Evolutionary conservation across 2,113 vertebrate genomes (phyloP), one percentile per base, ranked within the genome.

Genomic region (Cyanocitta stelleri): DNA sequence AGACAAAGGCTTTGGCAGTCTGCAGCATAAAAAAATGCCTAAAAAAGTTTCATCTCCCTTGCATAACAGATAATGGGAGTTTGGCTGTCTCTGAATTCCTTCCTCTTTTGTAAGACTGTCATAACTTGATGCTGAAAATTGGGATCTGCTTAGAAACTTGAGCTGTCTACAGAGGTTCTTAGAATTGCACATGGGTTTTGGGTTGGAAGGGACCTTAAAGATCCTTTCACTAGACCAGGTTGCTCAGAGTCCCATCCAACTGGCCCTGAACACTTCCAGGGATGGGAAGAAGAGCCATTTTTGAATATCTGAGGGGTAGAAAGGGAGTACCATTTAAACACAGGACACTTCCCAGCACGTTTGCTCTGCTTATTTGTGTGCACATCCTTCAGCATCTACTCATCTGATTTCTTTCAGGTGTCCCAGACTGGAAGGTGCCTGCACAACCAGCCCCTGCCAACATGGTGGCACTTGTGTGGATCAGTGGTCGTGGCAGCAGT

Each of bases 401-500:
- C 26, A 35, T 93, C 76, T 69, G n/a, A 17, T 97, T 93, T 66
- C 12, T 97, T 97, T 67, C 90, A 99, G 99, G 79, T 99, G 99
- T 83, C 99, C 99, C 54, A 98, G 99, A 94, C 98, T 99, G 41
- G 99, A 99, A 97, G 99, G 98, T 3, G 98, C 98, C 44, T 99
- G 99, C 95, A 94, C 95, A 1, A 90, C 97, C 56, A 99, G 82
- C 94, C 98, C 98, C 78, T 99, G 99, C 95, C 98, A 99, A 63
- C 98, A 99, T 1, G 99, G 99, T 23, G 99, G 98, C 78, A 98
- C 98, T 18, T 99, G 99, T 80, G 86, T 98, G 19, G 99, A 99
- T 95, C 98, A 97, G 95, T 99, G 99, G 99, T 99, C 99, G 0
- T 99, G 99, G 99, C 99, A 99, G 94, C 99, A 99, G 91, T 99